A percentile compares a stretch with the other conserved stretches of the same genome.
Evolutionary conservation across 53 echinoderm and acorn worm genomes (phyloP).

Genomic region (Temnopleurus reevesii): DNA sequence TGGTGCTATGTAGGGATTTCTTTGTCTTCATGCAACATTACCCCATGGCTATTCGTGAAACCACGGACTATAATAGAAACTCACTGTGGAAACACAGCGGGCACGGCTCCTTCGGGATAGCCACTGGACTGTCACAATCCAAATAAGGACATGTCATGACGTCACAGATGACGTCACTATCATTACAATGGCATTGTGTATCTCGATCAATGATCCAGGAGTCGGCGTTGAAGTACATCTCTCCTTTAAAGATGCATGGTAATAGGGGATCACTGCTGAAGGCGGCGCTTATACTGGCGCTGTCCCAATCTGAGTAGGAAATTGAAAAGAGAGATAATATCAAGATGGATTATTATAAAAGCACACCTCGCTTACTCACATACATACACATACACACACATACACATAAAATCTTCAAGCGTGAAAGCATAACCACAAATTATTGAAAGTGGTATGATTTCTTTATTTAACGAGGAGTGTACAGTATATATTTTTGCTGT

Average conservation of each 20-base stretch:
- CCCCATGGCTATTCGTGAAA: too few relatives aligned
- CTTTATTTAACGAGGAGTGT: too few relatives aligned
- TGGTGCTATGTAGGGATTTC: too few relatives aligned
- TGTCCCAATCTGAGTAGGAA: constrained; percentile 6
- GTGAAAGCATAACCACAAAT: too few relatives aligned
- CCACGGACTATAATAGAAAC: neutral
- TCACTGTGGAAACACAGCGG: constrained; percentile 25
- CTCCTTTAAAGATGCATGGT: constrained; percentile 17
- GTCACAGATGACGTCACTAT: constrained; percentile 52
- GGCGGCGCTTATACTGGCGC: neutral
- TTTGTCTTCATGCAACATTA: too few relatives aligned
- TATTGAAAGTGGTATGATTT: too few relatives aligned
- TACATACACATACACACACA: too few relatives aligned
- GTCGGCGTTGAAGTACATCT: constrained; percentile 29
- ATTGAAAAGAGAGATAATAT: too few relatives aligned
- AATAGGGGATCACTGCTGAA: neutral
- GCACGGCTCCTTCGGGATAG: neutral
- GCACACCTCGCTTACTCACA: too few relatives aligned
- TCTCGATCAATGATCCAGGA: constrained; percentile 36
- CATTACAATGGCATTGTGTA: constrained; percentile 33
- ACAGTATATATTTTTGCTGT: too few relatives aligned
- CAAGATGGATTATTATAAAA: too few relatives aligned
- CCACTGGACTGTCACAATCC: constrained; percentile 16
- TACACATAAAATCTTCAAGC: too few relatives aligned
- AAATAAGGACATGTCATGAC: constrained; percentile 33